phyloP scores from a whole-genome alignment of 1,140 invertebrate species.

The Magallana angulata region DNA sequence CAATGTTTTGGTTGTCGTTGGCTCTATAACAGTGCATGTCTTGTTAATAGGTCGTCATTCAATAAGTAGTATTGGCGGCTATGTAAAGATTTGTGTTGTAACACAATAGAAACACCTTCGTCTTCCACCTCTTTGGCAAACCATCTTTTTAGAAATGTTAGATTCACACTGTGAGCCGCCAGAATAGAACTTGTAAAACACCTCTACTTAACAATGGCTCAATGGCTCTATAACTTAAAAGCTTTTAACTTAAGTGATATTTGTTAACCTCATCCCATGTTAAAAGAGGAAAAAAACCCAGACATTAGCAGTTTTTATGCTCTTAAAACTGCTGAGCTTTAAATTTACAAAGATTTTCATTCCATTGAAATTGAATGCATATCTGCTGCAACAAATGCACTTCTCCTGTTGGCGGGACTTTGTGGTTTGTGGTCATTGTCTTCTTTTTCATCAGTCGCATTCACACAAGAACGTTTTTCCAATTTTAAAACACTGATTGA shows the following conservation, averaged over 20 bases:
- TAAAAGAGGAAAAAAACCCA: not conserved
- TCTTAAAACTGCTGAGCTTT: slow-evolving; percentile 1
- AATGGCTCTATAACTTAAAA: not conserved
- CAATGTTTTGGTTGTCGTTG: no score
- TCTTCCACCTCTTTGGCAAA: not conserved
- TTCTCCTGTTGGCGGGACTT: not conserved
- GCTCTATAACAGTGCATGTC: no score
- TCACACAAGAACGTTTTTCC: not conserved
- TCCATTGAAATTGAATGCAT: not conserved
- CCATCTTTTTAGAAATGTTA: not conserved
- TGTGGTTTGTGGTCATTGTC: not conserved
- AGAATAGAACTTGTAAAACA: not conserved
- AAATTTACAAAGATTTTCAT: slow-evolving; percentile 5
- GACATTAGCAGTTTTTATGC: not conserved
- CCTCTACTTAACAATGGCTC: not conserved
- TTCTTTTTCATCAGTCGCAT: not conserved
- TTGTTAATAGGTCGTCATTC: not conserved
- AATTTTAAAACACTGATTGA: no score
- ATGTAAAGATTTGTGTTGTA: not conserved
- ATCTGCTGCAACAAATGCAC: not conserved
- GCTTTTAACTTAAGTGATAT: not conserved
- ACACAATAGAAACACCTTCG: not conserved
- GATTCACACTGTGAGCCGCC: not conserved
- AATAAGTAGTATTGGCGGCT: not conserved
- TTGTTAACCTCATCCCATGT: slow-evolving; percentile 3